Percentiles rank a stretch among this genome's conserved stretches.
Conservation (phyloP, 2,797 vertebrate species). For the Acropternis orthonyx region DNA sequence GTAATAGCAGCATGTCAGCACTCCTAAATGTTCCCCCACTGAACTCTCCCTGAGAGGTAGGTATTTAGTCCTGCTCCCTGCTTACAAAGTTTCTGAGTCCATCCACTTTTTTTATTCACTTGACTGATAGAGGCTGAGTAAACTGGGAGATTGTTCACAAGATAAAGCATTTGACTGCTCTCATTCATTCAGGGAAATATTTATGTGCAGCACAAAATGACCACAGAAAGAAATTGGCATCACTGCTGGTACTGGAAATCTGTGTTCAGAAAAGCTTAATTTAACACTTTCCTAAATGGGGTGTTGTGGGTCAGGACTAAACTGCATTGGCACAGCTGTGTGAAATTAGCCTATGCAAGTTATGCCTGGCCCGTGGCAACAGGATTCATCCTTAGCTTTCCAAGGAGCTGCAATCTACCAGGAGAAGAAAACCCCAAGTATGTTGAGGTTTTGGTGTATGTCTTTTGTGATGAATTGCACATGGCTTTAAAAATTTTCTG, state of each 20-base stretch:
- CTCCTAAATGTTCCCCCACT: background rate
- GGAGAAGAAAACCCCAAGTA: background rate
- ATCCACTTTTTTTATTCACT: background rate
- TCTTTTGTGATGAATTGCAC: background rate
- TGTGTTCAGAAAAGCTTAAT: conserved; percentile 2
- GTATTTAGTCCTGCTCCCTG: background rate
- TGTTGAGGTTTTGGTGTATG: background rate
- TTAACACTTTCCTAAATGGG: background rate
- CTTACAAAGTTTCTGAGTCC: background rate
- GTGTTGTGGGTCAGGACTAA: background rate
- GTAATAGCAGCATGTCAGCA: background rate
- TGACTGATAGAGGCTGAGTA: background rate
- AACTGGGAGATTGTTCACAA: background rate
- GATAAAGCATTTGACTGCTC: background rate
- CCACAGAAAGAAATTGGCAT: background rate
- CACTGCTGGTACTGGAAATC: background rate
- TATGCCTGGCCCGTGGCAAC: background rate
- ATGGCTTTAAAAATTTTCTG: background rate
- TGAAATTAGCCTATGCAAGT: background rate
- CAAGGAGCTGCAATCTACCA: background rate
- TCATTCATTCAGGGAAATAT: background rate
- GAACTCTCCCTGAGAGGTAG: background rate
- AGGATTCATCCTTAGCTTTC: background rate
- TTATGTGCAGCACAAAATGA: background rate
- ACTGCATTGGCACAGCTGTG: background rate